Evolutionary conservation across 2,888 invertebrate genomes (phyloP), one percentile per base, ranked within the genome.

Genomic region (Caenorhabditis virilis): DNA sequence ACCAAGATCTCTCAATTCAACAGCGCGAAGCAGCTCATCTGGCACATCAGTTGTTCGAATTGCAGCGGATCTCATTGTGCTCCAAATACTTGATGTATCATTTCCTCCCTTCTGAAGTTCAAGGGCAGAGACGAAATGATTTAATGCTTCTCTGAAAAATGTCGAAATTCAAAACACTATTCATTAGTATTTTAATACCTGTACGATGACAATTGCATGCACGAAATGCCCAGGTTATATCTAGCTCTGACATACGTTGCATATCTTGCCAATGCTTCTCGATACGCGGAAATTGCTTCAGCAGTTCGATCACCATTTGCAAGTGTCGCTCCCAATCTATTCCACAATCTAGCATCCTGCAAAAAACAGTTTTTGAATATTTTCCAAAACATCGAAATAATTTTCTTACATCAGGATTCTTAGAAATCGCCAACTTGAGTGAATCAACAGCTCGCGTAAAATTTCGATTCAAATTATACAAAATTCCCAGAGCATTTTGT

Each of bases 391-490:
- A 50, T 7, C 6, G 15, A 39, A 39, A 39, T 9, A 39, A 1
- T 20, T 45, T 30, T 30, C 30, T 15, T 23, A 69, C 69, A n/a
- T 47, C 57, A 0, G 74, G 69, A 15, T 89, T 88, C 15, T 90
- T 90, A 85, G 90, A 90, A 15, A 98, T 85, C 0, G 95, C 95
- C 38, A 93, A 88, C 78, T 89, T 89, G 84, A 97, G 95, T 85
- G 95, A 98, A 85, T 98, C 97, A 0, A 91, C 91, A 15, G 98
- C 98, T 86, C 95, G 93, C 76, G 93, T 91, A 85, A 91, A 95
- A 83, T 98, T 95, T 22, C 91, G 91, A 38, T 91, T 91, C 38
- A 97, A 88, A 85, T 95, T 95, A 82, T 95, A 95, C 35, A 98
- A 87, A 16, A 98, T 93, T 20, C 86, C 86, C 16, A 98, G 87